Percentiles rank a stretch among this genome's conserved stretches.
Evolutionary conservation across 2,888 invertebrate species (phyloP).

Genomic region (Phyto melanocephala): DNA sequence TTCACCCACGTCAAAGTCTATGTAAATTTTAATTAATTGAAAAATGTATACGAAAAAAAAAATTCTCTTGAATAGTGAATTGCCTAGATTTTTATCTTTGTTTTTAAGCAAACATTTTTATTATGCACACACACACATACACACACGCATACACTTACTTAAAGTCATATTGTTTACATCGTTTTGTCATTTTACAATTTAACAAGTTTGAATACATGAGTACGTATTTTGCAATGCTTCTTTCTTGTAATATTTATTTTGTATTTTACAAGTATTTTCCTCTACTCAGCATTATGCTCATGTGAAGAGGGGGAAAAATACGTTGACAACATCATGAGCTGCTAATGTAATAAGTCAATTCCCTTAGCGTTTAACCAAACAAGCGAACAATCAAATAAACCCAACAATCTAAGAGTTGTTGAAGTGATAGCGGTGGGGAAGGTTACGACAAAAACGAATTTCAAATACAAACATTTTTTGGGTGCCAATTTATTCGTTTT

Average conservation of each 20-base stretch:
- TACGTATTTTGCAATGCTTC: neutral
- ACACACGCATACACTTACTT: no score
- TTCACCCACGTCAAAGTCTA: neutral
- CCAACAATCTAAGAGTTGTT: conserved; percentile 8
- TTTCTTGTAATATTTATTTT: neutral
- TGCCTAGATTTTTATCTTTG: neutral
- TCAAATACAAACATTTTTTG: no score
- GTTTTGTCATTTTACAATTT: neutral
- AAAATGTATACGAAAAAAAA: neutral
- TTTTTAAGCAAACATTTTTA: neutral
- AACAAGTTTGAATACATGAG: neutral
- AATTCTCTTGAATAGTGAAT: conserved; percentile 7
- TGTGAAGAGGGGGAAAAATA: neutral
- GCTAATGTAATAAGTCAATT: conserved; percentile 52
- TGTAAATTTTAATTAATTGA: conserved; percentile 30
- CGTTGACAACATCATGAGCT: conserved; percentile 47
- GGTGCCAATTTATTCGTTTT: no score
- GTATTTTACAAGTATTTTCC: neutral
- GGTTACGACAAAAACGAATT: no score
- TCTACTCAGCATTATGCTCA: neutral
- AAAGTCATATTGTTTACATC: neutral
- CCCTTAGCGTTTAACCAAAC: conserved; percentile 42
- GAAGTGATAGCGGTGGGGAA: neutral
- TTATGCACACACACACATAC: no score
- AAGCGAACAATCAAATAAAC: conserved; percentile 40